These are phyloP conservation scores for Drosophila orena DNA, from an alignment of 1,140 invertebrate genomes.

Conservation along the genomic window DNA sequence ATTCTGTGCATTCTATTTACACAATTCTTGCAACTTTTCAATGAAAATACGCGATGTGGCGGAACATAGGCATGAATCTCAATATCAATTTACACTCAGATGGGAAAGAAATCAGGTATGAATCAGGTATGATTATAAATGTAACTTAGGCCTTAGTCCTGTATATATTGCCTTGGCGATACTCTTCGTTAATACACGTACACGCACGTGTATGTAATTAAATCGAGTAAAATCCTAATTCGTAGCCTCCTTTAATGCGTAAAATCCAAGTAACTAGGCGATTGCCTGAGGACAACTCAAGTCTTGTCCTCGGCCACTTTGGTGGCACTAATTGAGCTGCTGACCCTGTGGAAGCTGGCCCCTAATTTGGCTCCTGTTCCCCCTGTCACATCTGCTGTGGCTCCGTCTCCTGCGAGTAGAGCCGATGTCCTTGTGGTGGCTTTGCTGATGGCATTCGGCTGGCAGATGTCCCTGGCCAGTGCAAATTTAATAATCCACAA, in stretches of 20 bases:
- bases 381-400: background rate
- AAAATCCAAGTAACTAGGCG: slow-evolving; percentile 13
- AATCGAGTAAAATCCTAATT: slow-evolving; percentile 37
- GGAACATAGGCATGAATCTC: slow-evolving; percentile 16
- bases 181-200: slow-evolving; percentile 13
- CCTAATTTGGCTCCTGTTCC: slow-evolving; percentile 25
- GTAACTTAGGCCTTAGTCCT: background rate
- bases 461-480: slow-evolving; percentile 52
- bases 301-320: slow-evolving; percentile 77
- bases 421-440: slow-evolving; percentile 18
- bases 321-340: slow-evolving; percentile 75
- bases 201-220: too few species aligned
- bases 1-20: slow-evolving; percentile 51
- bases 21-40: slow-evolving; percentile 39
- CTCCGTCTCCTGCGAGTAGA: background rate
- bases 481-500: slow-evolving; percentile 81
- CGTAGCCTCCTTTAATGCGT: slow-evolving; percentile 22
- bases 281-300: slow-evolving; percentile 42
- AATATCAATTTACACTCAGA: slow-evolving; percentile 35
- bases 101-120: slow-evolving; percentile 12
- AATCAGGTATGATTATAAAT: slow-evolving; percentile 10
- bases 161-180: slow-evolving; percentile 15
- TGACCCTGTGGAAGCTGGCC: slow-evolving; percentile 21
- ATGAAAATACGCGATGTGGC: slow-evolving; percentile 31
- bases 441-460: slow-evolving; percentile 34